phyloP scores from a whole-genome alignment of 1,140 invertebrate genomes.

The Caenorhabditis inopinata region DNA sequence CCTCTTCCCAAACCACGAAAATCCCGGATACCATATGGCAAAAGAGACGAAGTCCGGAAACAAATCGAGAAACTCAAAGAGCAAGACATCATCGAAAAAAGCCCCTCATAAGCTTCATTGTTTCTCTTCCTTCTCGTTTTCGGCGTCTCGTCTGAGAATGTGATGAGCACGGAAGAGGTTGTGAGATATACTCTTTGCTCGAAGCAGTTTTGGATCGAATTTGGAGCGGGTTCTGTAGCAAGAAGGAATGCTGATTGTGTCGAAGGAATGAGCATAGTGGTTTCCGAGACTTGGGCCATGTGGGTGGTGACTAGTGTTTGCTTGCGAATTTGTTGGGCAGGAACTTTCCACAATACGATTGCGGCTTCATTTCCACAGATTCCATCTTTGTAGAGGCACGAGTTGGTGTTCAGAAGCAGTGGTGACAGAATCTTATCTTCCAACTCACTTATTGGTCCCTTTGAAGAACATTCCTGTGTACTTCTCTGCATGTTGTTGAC shows the following conservation, averaged over 20 bases:
- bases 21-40: neutral
- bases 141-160: too few species aligned
- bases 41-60: neutral
- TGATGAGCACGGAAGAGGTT: neutral
- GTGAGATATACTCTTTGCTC: neutral
- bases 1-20: slow-evolving; percentile 13
- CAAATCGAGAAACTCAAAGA: neutral
- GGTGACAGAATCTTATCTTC: too few species aligned
- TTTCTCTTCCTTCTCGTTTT: neutral
- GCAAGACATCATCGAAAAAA: slow-evolving; percentile 40
- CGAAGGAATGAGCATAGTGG: neutral
- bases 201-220: neutral
- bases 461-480: neutral
- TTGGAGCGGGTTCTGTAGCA: neutral
- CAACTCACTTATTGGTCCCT: neutral
- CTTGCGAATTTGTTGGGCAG: too few species aligned
- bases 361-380: too few species aligned
- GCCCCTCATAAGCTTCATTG: neutral
- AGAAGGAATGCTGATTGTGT: neutral
- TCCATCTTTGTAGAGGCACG: too few species aligned
- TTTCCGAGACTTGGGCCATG: neutral
- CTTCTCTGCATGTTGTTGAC: neutral
- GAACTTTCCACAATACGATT: too few species aligned
- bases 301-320: too few species aligned
- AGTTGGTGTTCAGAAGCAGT: too few species aligned